Evolutionary conservation across 1,140 invertebrate species (phyloP).

Genomic region (Aculops lycopersici): DNA sequence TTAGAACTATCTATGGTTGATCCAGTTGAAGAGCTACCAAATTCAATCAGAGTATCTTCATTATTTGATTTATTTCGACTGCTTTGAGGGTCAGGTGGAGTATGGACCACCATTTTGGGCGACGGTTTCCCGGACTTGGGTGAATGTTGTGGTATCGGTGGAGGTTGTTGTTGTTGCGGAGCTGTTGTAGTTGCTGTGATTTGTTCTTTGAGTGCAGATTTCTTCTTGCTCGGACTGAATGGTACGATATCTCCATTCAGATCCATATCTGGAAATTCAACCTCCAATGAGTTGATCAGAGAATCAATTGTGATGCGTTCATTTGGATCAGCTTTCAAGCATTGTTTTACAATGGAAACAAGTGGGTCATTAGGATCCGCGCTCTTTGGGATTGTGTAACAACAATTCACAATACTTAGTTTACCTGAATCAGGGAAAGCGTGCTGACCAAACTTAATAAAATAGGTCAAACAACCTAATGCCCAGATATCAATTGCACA

Average conservation of each 20-base stretch:
- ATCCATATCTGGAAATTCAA: constrained; percentile 2
- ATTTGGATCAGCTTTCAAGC: constrained; percentile 7
- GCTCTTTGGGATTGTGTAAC: constrained; percentile 45
- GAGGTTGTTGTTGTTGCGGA: too few relatives aligned
- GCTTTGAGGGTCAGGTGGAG: too few relatives aligned
- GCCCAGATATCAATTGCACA: constrained; percentile 71
- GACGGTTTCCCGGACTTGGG: too few relatives aligned
- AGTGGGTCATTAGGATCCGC: constrained; percentile 31
- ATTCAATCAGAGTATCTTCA: too few relatives aligned
- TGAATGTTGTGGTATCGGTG: too few relatives aligned
- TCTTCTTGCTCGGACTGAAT: too few relatives aligned
- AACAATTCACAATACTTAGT: constrained; percentile 71
- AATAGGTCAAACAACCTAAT: constrained; percentile 71
- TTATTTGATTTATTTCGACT: too few relatives aligned
- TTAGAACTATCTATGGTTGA: too few relatives aligned
- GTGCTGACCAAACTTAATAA: constrained; percentile 65
- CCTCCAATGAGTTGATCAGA: constrained; percentile 5
- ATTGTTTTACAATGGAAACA: background rate
- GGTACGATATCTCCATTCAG: background rate
- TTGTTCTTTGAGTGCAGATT: too few relatives aligned
- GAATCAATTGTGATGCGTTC: constrained; percentile 4
- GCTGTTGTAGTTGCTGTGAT: too few relatives aligned
- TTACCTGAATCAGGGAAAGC: constrained; percentile 92
- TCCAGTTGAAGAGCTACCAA: too few relatives aligned
- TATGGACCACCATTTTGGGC: too few relatives aligned